Evolutionary conservation across 2,888 invertebrate genomes (phyloP).

Genomic region (Eristalinus sepulchralis): DNA sequence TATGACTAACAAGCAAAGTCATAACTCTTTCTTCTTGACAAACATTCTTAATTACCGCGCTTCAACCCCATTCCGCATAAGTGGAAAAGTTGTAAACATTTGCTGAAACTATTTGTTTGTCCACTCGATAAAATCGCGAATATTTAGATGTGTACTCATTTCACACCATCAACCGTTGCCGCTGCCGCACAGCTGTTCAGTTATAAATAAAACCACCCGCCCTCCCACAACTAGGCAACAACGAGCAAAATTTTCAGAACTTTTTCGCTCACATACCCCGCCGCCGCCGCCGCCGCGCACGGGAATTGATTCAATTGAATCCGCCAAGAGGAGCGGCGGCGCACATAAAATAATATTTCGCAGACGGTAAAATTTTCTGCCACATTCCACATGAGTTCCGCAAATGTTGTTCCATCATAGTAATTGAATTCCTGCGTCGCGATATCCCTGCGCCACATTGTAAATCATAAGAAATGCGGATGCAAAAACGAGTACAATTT

Average conservation of each 20-base stretch:
- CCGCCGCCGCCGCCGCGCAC: neutral
- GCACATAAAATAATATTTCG: constrained; percentile 56
- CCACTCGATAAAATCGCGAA: constrained; percentile 41
- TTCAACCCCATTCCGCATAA: neutral
- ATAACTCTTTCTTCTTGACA: too few relatives aligned
- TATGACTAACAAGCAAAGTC: too few relatives aligned
- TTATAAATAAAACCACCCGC: neutral
- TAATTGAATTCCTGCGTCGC: constrained; percentile 63
- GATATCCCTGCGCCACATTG: constrained; percentile 44
- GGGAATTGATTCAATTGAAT: constrained; percentile 42
- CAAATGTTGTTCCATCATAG: constrained; percentile 63
- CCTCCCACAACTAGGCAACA: neutral
- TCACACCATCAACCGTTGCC: neutral
- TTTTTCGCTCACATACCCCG: neutral
- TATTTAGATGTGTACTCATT: neutral
- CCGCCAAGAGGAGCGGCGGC: constrained; percentile 2
- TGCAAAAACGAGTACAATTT: constrained; percentile 40
- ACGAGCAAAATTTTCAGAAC: neutral
- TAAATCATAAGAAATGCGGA: constrained; percentile 59
- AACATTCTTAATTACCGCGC: neutral
- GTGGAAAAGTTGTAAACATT: constrained; percentile 3
- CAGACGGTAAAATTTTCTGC: constrained; percentile 69
- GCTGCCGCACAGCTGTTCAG: neutral
- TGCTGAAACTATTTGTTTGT: constrained; percentile 24
- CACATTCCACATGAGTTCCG: constrained; percentile 67